Evolutionary conservation across 2,888 invertebrate genomes (phyloP).

Genomic region (Eucera pruinosa): DNA sequence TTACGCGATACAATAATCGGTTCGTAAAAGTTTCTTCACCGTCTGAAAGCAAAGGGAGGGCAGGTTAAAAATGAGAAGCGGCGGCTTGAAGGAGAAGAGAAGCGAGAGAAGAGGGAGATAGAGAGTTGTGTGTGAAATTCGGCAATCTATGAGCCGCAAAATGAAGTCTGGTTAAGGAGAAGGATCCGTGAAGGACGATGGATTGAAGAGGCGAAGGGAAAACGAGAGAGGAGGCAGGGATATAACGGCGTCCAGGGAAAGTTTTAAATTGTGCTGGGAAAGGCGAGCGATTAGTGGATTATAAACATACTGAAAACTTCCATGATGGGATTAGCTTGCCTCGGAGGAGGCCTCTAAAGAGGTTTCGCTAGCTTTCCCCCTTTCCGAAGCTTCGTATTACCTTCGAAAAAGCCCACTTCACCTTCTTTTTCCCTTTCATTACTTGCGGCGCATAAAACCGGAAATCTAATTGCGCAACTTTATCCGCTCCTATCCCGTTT

Average conservation of each 20-base stretch:
- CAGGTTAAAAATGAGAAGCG: too few species aligned
- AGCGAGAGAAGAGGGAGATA: too few species aligned
- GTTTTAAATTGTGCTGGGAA: constrained; percentile 82
- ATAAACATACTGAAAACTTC: constrained; percentile 82
- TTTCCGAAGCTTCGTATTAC: constrained; percentile 55
- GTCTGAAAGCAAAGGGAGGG: too few species aligned
- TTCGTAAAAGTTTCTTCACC: too few species aligned
- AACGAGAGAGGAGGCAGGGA: constrained; percentile 65
- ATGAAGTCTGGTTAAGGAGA: constrained; percentile 78
- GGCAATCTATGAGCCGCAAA: constrained; percentile 83
- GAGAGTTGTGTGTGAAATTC: constrained; percentile 79
- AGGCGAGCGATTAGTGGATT: constrained; percentile 82
- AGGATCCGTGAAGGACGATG: constrained; percentile 51
- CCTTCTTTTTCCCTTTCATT: constrained; percentile 32
- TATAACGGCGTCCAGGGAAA: constrained; percentile 75
- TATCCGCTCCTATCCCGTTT: too few species aligned
- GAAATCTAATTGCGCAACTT: not conserved
- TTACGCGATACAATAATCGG: too few species aligned
- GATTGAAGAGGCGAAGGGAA: constrained; percentile 45
- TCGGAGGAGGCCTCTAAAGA: constrained; percentile 32
- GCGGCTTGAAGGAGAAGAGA: too few species aligned
- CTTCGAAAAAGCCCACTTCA: constrained; percentile 25
- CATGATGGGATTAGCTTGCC: constrained; percentile 77
- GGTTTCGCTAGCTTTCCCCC: constrained; percentile 55
- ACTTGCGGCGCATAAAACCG: not conserved